Evolutionary conservation across 2,797 vertebrate species (phyloP).

Genomic region (Gymnothorax reevesii): DNA sequence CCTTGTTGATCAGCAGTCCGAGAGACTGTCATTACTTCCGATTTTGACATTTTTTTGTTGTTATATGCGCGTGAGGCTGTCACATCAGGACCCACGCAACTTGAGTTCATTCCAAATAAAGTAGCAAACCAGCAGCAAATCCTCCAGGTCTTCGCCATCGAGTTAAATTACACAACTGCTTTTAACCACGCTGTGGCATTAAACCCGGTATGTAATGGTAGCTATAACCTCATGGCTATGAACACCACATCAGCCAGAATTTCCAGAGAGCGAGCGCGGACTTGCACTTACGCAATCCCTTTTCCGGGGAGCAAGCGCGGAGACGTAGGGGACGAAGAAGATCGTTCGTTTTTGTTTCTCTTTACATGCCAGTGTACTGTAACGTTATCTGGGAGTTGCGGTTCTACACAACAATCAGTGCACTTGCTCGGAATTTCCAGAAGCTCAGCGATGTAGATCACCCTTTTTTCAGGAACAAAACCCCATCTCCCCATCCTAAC

Average conservation of each 20-base stretch:
- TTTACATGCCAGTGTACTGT: neutral
- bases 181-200: neutral
- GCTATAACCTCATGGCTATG: neutral
- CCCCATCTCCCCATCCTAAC: constrained; percentile 18
- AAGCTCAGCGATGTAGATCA: neutral
- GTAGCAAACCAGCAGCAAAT: neutral
- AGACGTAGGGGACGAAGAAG: neutral
- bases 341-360: neutral
- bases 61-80: neutral
- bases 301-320: constrained; percentile 27
- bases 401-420: constrained; percentile 6
- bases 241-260: constrained; percentile 1
- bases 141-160: neutral
- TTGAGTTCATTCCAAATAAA: neutral
- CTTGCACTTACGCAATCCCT: constrained; percentile 33
- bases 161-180: neutral
- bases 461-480: constrained; percentile 10
- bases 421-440: neutral
- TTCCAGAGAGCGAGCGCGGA: constrained; percentile 20
- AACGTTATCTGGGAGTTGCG: constrained; percentile 23
- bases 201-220: neutral
- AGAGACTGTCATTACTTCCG: constrained; percentile 39
- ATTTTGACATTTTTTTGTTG: neutral
- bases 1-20: constrained; percentile 40
- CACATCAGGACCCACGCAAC: neutral